These are phyloP conservation scores for Drosophila mojavensis DNA, from an alignment of 1,140 invertebrate species.

Conservation along the genomic window DNA sequence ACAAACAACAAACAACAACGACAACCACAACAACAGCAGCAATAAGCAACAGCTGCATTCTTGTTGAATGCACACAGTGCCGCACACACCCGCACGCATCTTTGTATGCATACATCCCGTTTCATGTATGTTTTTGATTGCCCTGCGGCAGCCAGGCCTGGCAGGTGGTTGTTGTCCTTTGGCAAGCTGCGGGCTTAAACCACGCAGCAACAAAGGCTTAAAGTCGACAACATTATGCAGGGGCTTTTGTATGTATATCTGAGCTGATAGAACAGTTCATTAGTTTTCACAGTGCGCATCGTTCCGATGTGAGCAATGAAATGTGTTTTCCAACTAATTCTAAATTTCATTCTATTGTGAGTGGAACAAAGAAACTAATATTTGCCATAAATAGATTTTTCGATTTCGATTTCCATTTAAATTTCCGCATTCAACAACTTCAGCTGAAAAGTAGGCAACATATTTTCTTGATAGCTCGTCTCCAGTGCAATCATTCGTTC, in stretches of 20 bases:
- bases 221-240: slow-evolving; percentile 11
- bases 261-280: not conserved
- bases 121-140: slow-evolving; percentile 3
- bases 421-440: not conserved
- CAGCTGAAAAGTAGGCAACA: slow-evolving; percentile 46
- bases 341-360: too few relatives aligned
- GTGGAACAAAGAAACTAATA: too few relatives aligned
- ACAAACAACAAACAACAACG: slow-evolving; percentile 16
- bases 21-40: slow-evolving; percentile 8
- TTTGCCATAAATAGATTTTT: too few relatives aligned
- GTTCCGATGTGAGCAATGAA: too few relatives aligned
- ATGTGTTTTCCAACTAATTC: not conserved
- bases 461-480: slow-evolving; percentile 12
- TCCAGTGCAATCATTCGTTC: not conserved
- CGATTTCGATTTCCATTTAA: not conserved
- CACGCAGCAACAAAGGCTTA: slow-evolving; percentile 29
- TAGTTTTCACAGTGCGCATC: not conserved
- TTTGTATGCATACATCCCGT: not conserved
- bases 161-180: slow-evolving; percentile 17
- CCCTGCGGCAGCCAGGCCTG: slow-evolving; percentile 2
- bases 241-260: not conserved
- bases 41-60: slow-evolving; percentile 15
- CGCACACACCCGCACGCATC: not conserved
- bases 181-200: slow-evolving; percentile 24
- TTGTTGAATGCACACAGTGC: slow-evolving; percentile 4